Evolutionary conservation across 2,888 invertebrate species (phyloP), one percentile per base, ranked within the genome.

Genomic region (Heteropelma amictum): DNA sequence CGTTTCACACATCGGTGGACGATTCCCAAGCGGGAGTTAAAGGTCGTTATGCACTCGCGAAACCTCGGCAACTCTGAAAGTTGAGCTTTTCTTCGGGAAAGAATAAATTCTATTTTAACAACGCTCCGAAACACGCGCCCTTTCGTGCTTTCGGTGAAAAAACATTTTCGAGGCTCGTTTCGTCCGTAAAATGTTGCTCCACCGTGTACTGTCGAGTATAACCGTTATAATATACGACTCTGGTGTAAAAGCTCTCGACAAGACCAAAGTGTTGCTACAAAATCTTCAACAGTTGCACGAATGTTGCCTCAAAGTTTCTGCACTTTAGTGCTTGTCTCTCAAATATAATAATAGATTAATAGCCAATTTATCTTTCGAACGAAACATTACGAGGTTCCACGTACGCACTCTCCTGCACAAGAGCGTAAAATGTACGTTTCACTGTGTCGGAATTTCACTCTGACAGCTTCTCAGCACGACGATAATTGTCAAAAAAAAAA

Each of bases 21-120:
- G n/a, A n/a, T n/a, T n/a, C n/a, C n/a, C n/a, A n/a, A n/a, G n/a
- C n/a, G n/a, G n/a, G n/a, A n/a, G n/a, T n/a, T n/a, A n/a, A n/a
- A n/a, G n/a, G n/a, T n/a, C n/a, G n/a, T n/a, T n/a, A n/a, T n/a
- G n/a, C n/a, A n/a, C 47, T 47, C 4, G 23, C 53, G 19, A 56
- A 6, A 45, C 45, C 33, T 17, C 19, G 8, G 7, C 5, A 47
- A 54, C 38, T 17, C 28, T 42, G 42, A 67, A 61, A 64, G 68
- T 47, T 2, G 1, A 14, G 3, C 7, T 8, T 21, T 33, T 14
- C 8, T 35, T 63, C 65, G 12, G 58, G 38, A 68, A 47, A 47
- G 53, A 51, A 21, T 10, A 58, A 42, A 78, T 72, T 80, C 81
- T 81, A 82, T 82, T 82, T 82, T 80, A 69, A 80, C 54, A 64